A percentile compares a stretch with the other conserved stretches of the same genome.
Conservation (phyloP, 2,113 vertebrate species). For the Calidris pugnax region DNA sequence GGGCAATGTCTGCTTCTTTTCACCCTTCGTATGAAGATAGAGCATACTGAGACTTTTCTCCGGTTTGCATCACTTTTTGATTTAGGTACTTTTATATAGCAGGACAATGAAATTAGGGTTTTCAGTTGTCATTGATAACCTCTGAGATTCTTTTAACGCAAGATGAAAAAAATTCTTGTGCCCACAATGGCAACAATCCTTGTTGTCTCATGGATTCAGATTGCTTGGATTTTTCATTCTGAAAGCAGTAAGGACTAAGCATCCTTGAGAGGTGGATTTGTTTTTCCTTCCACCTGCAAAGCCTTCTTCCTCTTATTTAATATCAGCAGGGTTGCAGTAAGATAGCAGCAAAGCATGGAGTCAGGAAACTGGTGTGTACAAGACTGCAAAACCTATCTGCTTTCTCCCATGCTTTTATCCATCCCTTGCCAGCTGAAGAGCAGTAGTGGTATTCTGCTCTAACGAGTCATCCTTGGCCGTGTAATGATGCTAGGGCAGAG, state of each 20-base stretch:
- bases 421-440: neutral
- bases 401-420: neutral
- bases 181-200: neutral
- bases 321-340: neutral
- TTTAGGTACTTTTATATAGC: neutral
- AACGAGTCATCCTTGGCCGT: neutral
- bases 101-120: neutral
- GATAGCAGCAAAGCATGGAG: neutral
- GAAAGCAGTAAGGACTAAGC: neutral
- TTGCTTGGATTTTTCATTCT: too few species aligned
- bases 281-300: neutral
- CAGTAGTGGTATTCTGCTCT: neutral
- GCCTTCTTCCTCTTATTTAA: neutral
- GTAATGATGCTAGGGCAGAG: neutral
- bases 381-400: neutral
- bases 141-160: neutral
- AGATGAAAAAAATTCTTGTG: neutral
- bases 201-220: neutral
- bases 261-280: neutral
- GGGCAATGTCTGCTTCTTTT: neutral
- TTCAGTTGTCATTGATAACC: neutral
- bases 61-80: neutral
- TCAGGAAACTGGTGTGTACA: neutral
- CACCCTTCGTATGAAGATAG: fast-evolving
- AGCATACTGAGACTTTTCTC: neutral